Conservation (phyloP, 2,797 vertebrate species). For the Poeciliopsis turneri region DNA sequence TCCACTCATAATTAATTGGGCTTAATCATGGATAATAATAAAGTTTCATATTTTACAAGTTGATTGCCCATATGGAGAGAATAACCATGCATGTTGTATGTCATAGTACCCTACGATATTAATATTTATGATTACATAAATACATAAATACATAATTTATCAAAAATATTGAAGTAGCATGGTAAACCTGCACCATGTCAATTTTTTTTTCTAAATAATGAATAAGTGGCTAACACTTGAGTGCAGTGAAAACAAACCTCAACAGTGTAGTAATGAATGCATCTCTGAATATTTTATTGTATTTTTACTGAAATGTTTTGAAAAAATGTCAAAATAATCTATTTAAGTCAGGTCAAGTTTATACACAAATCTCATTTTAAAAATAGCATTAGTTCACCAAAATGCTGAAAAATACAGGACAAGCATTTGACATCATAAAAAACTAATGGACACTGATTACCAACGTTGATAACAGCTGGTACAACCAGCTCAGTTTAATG, state of each 20-base stretch:
- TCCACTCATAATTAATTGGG: neutral
- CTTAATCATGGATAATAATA: neutral
- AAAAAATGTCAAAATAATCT: neutral
- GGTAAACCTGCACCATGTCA: neutral
- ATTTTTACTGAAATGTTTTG: neutral
- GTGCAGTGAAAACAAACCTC: neutral
- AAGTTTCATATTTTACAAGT: neutral
- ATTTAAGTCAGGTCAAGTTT: neutral
- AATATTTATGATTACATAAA: neutral
- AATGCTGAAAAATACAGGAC: neutral
- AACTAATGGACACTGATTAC: neutral
- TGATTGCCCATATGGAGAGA: too few species aligned
- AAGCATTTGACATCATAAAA: neutral
- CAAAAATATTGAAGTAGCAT: neutral
- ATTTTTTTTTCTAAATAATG: too few species aligned
- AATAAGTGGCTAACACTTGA: neutral
- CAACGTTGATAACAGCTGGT: neutral
- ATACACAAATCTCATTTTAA: neutral
- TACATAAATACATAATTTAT: neutral
- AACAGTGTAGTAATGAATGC: neutral
- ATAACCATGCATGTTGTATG: neutral
- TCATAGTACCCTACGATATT: neutral
- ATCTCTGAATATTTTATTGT: neutral
- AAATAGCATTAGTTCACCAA: neutral
- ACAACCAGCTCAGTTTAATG: neutral